Conservation (phyloP, 2,113 vertebrate genomes). For the Suricata suricatta region DNA sequence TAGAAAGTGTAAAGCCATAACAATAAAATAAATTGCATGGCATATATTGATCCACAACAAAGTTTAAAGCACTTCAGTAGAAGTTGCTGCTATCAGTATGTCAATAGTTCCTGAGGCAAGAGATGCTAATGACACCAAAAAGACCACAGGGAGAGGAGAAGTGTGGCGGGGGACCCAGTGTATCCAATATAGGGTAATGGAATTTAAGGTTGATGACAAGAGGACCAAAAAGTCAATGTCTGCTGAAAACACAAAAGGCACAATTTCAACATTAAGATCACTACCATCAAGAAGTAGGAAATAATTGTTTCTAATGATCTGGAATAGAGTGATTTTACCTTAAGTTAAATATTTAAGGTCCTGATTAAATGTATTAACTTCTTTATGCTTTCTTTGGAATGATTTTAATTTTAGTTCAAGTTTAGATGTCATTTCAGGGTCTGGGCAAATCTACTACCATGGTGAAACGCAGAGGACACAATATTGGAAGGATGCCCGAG, state of each 20-base stretch:
- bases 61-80: constrained; percentile 51
- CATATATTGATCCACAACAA: constrained; percentile 36
- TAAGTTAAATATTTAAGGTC: not conserved
- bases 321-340: not conserved
- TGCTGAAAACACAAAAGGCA: constrained; percentile 8
- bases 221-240: constrained; percentile 39
- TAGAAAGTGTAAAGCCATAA: constrained; percentile 34
- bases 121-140: constrained; percentile 40
- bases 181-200: not conserved
- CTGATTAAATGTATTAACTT: not conserved
- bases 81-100: constrained; percentile 38
- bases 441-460: not conserved
- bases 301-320: constrained; percentile 20
- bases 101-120: constrained; percentile 59
- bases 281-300: not conserved
- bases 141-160: not conserved
- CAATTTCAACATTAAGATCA: constrained; percentile 12
- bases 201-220: constrained; percentile 35
- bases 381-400: not conserved
- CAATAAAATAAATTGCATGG: constrained; percentile 57
- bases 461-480: not conserved
- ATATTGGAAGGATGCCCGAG: not conserved
- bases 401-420: not conserved
- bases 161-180: not conserved
- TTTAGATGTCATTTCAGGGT: not conserved